Conservation (phyloP, 2,888 invertebrate genomes). For the Agrochola lota region DNA sequence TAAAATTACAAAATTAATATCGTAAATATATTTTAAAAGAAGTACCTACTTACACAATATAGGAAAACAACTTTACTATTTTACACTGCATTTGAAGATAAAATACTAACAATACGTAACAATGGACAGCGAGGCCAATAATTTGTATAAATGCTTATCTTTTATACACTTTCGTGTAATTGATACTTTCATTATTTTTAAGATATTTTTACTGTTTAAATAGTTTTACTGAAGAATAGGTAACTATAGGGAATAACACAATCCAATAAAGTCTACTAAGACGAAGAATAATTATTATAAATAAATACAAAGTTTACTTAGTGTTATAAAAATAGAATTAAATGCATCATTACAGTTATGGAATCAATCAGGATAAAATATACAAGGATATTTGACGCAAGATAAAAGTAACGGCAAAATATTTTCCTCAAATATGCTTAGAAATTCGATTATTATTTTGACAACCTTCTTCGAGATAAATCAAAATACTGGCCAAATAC, state of each 20-base stretch:
- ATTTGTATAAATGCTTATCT: slow-evolving; percentile 11
- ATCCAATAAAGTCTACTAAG: slow-evolving; percentile 37
- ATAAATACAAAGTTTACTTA: slow-evolving; percentile 51
- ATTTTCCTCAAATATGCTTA: background rate
- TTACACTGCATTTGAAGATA: background rate
- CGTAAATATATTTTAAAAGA: slow-evolving; percentile 5
- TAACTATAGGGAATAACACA: slow-evolving; percentile 14
- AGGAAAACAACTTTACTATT: background rate
- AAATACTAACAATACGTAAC: slow-evolving; percentile 1
- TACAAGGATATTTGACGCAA: slow-evolving; percentile 54
- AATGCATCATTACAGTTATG: slow-evolving; percentile 63
- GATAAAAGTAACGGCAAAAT: slow-evolving; percentile 32
- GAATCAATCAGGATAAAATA: slow-evolving; percentile 58
- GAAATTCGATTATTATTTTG: no score
- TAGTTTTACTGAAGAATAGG: slow-evolving; percentile 3
- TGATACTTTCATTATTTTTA: background rate
- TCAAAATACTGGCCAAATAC: no score
- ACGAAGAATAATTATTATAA: slow-evolving; percentile 49
- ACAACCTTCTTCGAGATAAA: no score
- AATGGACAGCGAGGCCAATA: slow-evolving; percentile 15
- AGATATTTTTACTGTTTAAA: background rate
- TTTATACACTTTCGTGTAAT: background rate
- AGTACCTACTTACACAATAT: background rate
- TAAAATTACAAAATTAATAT: slow-evolving; percentile 17
- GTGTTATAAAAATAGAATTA: slow-evolving; percentile 45